A percentile compares a stretch with the other conserved stretches of the same genome.
phyloP scores from a whole-genome alignment of 2,888 invertebrate species.

The Saturnia pavonia region DNA sequence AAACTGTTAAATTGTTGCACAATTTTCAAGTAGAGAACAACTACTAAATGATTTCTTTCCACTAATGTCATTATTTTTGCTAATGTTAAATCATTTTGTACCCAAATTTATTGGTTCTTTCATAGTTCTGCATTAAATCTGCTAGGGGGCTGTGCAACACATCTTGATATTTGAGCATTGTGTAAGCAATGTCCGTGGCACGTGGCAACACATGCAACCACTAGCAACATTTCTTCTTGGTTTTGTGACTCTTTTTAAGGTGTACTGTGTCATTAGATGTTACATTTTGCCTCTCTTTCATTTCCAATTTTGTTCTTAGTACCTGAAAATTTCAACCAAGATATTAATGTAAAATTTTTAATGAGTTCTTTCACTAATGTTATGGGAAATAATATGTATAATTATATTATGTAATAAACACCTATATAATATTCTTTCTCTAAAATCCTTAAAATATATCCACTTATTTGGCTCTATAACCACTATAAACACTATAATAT shows the following conservation, averaged over 20 bases:
- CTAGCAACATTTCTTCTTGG: conserved; percentile 84
- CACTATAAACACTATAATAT: too few relatives aligned
- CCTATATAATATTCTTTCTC: too few relatives aligned
- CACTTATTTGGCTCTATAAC: too few relatives aligned
- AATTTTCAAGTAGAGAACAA: conserved; percentile 28
- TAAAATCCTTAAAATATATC: too few relatives aligned
- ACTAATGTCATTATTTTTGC: conserved; percentile 23
- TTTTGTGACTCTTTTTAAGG: conserved; percentile 84
- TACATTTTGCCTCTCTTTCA: conserved; percentile 87
- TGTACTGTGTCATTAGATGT: conserved; percentile 87
- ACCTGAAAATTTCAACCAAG: conserved; percentile 83
- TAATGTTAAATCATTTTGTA: conserved; percentile 26
- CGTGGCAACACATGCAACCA: conserved; percentile 50
- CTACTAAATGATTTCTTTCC: conserved; percentile 21
- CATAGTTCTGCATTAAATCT: conserved; percentile 20
- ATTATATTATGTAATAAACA: too few relatives aligned
- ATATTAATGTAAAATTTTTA: neutral
- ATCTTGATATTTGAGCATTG: conserved; percentile 74
- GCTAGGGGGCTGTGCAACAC: conserved; percentile 72
- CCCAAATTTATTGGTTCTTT: conserved; percentile 22
- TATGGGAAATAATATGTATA: neutral
- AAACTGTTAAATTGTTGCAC: conserved; percentile 15
- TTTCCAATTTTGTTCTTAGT: conserved; percentile 91
- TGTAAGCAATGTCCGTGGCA: conserved; percentile 70
- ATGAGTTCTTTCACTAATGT: neutral